These are phyloP conservation scores for Hormaphis cornu DNA, from an alignment of 1,140 invertebrate genomes.

Conservation along the genomic window DNA sequence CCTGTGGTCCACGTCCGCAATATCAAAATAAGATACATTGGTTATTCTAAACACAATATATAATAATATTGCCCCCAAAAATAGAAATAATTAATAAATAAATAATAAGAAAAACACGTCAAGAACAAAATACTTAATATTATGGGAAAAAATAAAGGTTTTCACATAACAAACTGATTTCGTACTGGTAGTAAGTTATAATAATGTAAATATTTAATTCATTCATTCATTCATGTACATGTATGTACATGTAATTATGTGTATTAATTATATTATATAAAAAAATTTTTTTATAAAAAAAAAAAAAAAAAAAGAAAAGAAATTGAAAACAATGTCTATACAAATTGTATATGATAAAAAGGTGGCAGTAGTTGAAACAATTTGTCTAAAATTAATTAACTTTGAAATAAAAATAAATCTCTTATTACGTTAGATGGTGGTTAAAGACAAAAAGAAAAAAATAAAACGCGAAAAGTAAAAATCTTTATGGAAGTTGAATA, in stretches of 20 bases:
- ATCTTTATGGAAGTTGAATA: conserved; percentile 15
- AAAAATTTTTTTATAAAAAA: conserved; percentile 9
- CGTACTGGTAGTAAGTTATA: not conserved
- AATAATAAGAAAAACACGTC: conserved; percentile 1
- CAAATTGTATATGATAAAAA: conserved; percentile 29
- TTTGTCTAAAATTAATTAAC: conserved; percentile 30
- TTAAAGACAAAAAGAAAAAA: not conserved
- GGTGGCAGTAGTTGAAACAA: conserved; percentile 30
- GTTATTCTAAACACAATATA: conserved; percentile 11
- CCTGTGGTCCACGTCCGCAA: conserved; percentile 31
- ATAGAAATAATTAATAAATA: conserved; percentile 27
- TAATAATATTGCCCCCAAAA: conserved; percentile 29
- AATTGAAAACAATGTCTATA: conserved; percentile 31
- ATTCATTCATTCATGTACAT: not conserved
- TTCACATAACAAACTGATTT: conserved; percentile 1
- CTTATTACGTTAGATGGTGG: conserved; percentile 25
- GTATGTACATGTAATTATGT: not conserved
- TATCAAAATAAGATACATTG: conserved; percentile 14
- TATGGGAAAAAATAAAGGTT: conserved; percentile 16
- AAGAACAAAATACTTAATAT: too few relatives aligned
- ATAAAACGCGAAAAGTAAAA: conserved; percentile 1
- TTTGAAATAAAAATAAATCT: conserved; percentile 30
- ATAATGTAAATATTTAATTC: conserved; percentile 20
- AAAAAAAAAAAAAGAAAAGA: conserved; percentile 2
- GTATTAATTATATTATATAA: conserved; percentile 4